These are phyloP conservation scores for Apostichopus leukothele DNA, from an alignment of 53 echinoderm and acorn worm genomes.

Conservation along the genomic window DNA sequence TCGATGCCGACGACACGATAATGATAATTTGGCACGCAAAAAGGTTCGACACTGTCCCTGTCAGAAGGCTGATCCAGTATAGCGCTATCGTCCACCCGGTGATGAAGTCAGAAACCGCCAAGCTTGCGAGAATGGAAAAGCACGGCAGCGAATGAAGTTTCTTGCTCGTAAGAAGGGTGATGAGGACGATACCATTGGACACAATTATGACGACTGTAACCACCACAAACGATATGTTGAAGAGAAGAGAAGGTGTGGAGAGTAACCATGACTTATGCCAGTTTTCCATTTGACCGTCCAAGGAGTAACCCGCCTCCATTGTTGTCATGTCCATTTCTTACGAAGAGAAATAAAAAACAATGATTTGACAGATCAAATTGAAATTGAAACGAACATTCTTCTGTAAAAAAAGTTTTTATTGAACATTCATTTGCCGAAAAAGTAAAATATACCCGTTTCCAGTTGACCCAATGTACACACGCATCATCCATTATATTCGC, in stretches of 20 bases:
- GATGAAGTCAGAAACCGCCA: neutral
- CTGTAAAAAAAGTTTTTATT: too few species aligned
- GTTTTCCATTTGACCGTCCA: too few species aligned
- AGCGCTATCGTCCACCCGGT: neutral
- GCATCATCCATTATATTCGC: too few species aligned
- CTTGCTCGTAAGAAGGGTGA: neutral
- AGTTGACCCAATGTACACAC: too few species aligned
- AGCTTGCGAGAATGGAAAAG: neutral
- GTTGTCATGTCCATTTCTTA: too few species aligned
- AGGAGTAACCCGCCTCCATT: too few species aligned
- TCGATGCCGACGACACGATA: neutral
- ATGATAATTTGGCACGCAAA: neutral
- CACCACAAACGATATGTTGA: neutral
- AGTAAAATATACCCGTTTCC: too few species aligned
- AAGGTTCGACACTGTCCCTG: neutral
- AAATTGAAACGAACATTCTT: too few species aligned
- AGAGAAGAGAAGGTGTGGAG: neutral
- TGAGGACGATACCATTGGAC: neutral
- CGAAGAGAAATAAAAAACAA: too few species aligned
- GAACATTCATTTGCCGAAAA: too few species aligned
- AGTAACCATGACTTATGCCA: too few species aligned
- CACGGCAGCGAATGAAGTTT: conserved; percentile 9
- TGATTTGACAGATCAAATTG: too few species aligned
- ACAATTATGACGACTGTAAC: neutral
- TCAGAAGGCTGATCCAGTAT: conserved; percentile 6